Evolutionary conservation across 2,888 invertebrate species (phyloP).

Genomic region (Penaeus monodon): DNA sequence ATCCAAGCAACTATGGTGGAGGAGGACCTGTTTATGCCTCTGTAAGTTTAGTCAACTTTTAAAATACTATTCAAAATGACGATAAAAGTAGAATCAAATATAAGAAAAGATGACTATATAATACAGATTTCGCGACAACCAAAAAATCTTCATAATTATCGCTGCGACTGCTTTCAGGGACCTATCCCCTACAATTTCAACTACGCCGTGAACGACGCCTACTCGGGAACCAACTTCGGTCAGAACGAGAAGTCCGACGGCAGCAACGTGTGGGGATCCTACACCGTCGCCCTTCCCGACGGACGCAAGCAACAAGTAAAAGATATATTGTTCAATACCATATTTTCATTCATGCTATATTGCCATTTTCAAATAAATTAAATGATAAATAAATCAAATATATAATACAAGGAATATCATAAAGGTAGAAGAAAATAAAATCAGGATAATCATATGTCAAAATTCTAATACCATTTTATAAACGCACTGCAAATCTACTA

Average conservation of each 20-base stretch:
- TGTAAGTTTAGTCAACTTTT: background rate
- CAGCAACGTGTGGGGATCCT: constrained; percentile 49
- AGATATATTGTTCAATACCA: background rate
- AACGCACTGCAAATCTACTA: no score
- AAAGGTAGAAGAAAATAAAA: no score
- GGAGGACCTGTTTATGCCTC: constrained; percentile 10
- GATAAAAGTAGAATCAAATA: no score
- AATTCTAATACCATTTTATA: no score
- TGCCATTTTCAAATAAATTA: no score
- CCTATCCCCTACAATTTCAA: constrained; percentile 34
- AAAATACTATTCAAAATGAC: no score
- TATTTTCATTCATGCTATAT: background rate
- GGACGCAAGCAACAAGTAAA: constrained; percentile 59
- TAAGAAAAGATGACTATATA: no score
- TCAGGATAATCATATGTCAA: no score
- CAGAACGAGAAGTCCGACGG: constrained; percentile 54
- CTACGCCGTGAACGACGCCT: constrained; percentile 52
- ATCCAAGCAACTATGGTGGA: background rate
- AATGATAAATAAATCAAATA: no score
- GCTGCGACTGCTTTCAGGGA: constrained; percentile 1
- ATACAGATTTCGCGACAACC: background rate
- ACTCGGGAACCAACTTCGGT: constrained; percentile 48
- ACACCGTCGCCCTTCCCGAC: constrained; percentile 57
- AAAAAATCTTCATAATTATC: background rate
- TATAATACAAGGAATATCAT: background rate